Base-by-base conservation (phyloP, 1,140 invertebrate genomes). In the Drosophila littoralis region DNA sequence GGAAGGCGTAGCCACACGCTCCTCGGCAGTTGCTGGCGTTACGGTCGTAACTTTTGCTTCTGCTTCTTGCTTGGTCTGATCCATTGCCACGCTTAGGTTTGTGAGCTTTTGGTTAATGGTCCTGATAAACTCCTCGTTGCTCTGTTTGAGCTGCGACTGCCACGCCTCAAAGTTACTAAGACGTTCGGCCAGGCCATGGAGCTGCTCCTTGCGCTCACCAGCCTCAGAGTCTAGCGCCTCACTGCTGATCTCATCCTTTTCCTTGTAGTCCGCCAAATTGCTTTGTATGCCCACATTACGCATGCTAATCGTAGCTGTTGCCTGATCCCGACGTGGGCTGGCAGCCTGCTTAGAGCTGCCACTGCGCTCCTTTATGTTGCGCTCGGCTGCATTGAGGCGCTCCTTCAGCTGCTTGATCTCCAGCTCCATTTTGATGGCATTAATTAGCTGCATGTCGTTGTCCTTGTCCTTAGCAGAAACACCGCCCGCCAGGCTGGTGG, bases 371-470 rank as follows among this genome's bases (percentile, higher is more conserved):
- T 75, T 90, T 28, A 92, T 92, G 8, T 91, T 84, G 4, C 74
- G 72, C 45, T 92, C 91, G 1, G 91, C 90, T 2, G 76, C 79
- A 60, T 91, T 92, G 0, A 92, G 76, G 4, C 91, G 81, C 36
- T 92, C 91, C 50, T 92, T 92, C 1, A 92, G 59, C 28, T 92
- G 91, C 55, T 92, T 92, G 6, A 92, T 91, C 64, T 92, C 91
- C 52, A 92, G 75, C 42, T 92, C 91, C 70, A 92, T 82, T 58
- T 92, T 92, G 8, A 92, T 92, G 1, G 91, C 81, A 10, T 91
- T 92, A 7, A 92, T 92, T n/a, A 92, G 60, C 1, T 80, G 73
- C 28, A 82, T 36, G 51, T 92, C 91, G 17, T 82, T 92, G n/a
- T 91, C 84, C 15, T 73, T 76, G 1, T 78, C 79, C 55, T 42